phyloP scores from a whole-genome alignment of 1,140 invertebrate species.

The Pinna nobilis region DNA sequence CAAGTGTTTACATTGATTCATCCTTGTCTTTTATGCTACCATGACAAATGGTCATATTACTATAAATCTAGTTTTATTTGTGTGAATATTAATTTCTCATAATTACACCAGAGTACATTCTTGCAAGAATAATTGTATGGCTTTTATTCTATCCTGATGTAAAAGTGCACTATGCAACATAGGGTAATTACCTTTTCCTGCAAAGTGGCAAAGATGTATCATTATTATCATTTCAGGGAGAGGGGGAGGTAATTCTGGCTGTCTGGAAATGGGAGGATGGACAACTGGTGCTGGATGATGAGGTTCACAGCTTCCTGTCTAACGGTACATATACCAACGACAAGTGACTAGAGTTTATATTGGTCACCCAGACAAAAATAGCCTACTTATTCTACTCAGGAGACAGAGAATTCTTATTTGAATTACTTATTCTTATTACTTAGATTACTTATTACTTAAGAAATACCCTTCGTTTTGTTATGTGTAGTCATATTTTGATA shows the following conservation, averaged over 20 bases:
- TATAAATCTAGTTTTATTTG: too few species aligned
- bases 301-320: conserved; percentile 24
- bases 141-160: background rate
- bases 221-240: conserved; percentile 36
- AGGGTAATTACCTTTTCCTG: background rate
- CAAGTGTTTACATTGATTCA: too few species aligned
- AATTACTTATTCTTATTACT: too few species aligned
- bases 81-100: too few species aligned
- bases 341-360: background rate
- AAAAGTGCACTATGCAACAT: background rate
- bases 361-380: background rate
- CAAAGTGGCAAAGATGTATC: background rate
- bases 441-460: too few species aligned
- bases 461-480: too few species aligned
- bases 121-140: background rate
- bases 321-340: conserved; percentile 20
- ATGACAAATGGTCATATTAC: too few species aligned
- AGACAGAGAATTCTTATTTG: too few species aligned
- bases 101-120: too few species aligned
- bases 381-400: background rate
- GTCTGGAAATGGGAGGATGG: conserved; percentile 46
- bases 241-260: conserved; percentile 43
- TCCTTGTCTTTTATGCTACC: too few species aligned
- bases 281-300: conserved; percentile 29
- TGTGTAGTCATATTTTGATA: too few species aligned